These are phyloP conservation scores for Parnassius glacialis DNA, from an alignment of 2,888 invertebrate genomes.

Conservation along the genomic window DNA sequence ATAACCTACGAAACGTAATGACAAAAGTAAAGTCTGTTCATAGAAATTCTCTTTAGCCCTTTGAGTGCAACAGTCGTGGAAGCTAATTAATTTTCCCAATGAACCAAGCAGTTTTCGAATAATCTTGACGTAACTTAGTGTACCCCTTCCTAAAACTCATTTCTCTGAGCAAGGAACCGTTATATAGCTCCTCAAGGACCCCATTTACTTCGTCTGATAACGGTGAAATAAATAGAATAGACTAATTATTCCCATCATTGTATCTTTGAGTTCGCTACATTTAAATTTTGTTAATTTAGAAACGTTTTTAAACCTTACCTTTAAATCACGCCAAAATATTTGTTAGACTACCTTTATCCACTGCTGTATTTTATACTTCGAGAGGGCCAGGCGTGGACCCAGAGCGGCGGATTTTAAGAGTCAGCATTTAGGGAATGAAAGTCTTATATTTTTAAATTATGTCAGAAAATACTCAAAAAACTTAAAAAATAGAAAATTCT, in stretches of 20 bases:
- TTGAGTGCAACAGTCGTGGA: slow-evolving; percentile 7
- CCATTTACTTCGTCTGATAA: slow-evolving; percentile 23
- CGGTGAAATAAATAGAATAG: slow-evolving; percentile 23
- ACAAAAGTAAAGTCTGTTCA: background rate
- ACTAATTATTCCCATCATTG: slow-evolving; percentile 23
- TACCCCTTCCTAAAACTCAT: slow-evolving; percentile 20
- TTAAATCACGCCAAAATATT: slow-evolving; percentile 38
- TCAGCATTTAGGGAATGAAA: no score
- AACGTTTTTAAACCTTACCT: slow-evolving; percentile 9
- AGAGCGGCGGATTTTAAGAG: no score
- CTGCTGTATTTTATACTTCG: no score
- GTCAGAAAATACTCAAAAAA: no score
- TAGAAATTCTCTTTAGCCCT: background rate
- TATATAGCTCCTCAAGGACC: slow-evolving; percentile 19
- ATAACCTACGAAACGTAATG: no score
- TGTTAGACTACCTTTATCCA: no score
- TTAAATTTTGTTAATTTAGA: slow-evolving; percentile 18
- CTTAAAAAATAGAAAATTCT: no score
- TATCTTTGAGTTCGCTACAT: slow-evolving; percentile 4
- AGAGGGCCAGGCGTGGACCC: no score
- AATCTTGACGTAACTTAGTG: slow-evolving; percentile 24
- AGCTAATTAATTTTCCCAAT: slow-evolving; percentile 24
- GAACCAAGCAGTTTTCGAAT: slow-evolving; percentile 21
- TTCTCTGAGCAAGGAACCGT: slow-evolving; percentile 19
- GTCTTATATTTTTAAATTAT: no score